Conservation (phyloP, 2,113 vertebrate genomes). For the Castor canadensis region DNA sequence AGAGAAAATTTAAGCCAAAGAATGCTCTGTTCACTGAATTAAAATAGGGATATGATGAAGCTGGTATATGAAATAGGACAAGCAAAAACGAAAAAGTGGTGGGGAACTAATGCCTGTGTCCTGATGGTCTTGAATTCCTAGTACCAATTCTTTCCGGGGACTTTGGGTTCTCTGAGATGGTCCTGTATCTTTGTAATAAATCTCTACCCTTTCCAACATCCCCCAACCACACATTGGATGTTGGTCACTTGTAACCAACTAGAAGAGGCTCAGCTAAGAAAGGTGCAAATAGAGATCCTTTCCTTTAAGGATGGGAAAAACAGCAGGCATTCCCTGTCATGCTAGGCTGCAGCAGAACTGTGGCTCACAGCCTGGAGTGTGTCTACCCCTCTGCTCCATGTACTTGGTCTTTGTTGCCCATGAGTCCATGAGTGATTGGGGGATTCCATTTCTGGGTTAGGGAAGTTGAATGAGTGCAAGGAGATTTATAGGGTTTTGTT, state of each 20-base stretch:
- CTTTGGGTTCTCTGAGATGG: neutral
- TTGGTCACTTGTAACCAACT: neutral
- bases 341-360: neutral
- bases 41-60: neutral
- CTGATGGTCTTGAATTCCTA: neutral
- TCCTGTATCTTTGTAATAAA: neutral
- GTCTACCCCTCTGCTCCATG: neutral
- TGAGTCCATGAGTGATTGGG: neutral
- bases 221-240: no score
- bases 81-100: neutral
- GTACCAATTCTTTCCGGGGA: neutral
- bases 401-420: neutral
- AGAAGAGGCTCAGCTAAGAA: neutral
- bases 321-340: no score
- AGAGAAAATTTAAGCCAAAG: neutral
- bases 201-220: no score
- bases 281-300: neutral
- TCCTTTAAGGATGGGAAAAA: neutral
- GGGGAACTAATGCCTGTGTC: neutral
- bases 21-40: neutral
- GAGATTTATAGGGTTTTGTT: constrained; percentile 55
- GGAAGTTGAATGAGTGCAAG: neutral
- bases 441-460: neutral
- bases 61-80: neutral
- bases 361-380: fast-evolving